These are phyloP conservation scores for Cyphomyrus discorhynchus DNA, from an alignment of 2,113 vertebrate genomes.

Conservation along the genomic window DNA sequence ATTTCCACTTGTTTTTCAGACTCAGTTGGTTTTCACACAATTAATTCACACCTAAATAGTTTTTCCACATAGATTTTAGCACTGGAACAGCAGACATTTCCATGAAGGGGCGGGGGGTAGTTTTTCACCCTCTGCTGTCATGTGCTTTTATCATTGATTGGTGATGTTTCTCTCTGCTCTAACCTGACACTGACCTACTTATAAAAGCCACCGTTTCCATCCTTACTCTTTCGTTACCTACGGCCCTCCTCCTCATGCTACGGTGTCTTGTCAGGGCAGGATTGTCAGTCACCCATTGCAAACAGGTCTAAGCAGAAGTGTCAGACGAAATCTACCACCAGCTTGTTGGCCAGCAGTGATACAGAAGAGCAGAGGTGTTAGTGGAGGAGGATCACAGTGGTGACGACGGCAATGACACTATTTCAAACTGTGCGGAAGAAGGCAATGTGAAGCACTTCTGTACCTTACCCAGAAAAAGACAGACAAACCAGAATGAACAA, in stretches of 20 bases:
- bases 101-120: not conserved
- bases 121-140: not conserved
- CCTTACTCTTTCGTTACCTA: not conserved
- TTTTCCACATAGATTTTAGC: not conserved
- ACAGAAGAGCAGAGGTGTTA: not conserved
- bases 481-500: not conserved
- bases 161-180: not conserved
- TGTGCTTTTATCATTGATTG: not conserved
- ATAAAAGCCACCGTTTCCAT: not conserved
- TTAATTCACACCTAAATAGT: constrained; percentile 5
- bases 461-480: not conserved
- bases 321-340: not conserved
- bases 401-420: not conserved
- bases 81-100: not conserved
- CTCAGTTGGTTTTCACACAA: not conserved
- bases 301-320: not conserved
- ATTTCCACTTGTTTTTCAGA: constrained; percentile 3
- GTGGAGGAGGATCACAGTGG: not conserved
- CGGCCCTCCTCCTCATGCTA: not conserved
- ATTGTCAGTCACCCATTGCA: not conserved
- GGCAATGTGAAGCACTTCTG: not conserved
- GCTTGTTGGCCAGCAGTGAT: not conserved
- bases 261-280: not conserved
- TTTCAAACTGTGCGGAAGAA: not conserved
- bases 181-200: not conserved